Conservation (phyloP, 2,797 vertebrate species). For the Petrocephalus schoutedeni region DNA sequence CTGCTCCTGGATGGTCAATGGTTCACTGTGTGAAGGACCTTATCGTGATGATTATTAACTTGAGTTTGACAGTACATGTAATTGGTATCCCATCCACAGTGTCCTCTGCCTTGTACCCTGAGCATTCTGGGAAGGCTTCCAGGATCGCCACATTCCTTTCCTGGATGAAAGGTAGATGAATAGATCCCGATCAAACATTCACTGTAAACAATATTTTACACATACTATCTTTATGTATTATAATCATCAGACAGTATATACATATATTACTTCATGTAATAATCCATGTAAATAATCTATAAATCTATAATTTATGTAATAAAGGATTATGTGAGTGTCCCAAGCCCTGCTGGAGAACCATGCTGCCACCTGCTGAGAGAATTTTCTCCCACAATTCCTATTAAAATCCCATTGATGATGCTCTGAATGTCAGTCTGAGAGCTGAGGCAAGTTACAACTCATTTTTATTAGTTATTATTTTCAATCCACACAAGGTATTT, state of each 20-base stretch:
- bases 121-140: background rate
- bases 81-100: background rate
- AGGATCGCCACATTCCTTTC: background rate
- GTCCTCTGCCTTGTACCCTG: background rate
- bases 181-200: background rate
- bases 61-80: background rate
- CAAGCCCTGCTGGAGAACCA: background rate
- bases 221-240: background rate
- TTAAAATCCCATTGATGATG: background rate
- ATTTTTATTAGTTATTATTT: background rate
- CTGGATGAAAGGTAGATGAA: background rate
- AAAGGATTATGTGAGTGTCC: background rate
- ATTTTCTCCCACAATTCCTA: background rate
- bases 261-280: background rate
- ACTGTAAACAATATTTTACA: background rate
- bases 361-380: constrained; percentile 50
- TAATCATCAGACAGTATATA: background rate
- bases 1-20: background rate
- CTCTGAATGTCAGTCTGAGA: background rate
- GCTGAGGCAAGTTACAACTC: background rate
- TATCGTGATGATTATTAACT: background rate
- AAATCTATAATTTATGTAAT: background rate
- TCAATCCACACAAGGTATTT: background rate
- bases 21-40: background rate
- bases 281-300: background rate